These are phyloP conservation scores for Okamejei kenojei DNA, from an alignment of 2,797 vertebrate species.

Conservation along the genomic window DNA sequence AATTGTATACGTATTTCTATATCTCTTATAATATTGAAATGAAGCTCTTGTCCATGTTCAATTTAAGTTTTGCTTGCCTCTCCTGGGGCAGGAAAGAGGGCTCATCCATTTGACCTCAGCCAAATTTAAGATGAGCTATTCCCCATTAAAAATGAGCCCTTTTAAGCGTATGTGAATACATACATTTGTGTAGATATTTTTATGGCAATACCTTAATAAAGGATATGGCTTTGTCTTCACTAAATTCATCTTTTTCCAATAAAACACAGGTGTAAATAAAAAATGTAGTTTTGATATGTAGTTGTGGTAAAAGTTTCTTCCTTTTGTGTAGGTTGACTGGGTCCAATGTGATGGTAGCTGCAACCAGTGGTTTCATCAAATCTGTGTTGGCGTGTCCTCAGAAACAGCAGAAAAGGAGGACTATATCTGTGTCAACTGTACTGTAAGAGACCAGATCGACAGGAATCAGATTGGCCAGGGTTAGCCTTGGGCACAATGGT, in stretches of 20 bases:
- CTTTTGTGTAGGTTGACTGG: slow-evolving; percentile 79
- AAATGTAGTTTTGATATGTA: background rate
- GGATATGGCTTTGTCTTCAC: slow-evolving; percentile 46
- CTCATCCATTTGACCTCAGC: background rate
- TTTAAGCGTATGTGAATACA: background rate
- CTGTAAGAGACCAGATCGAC: slow-evolving; percentile 64
- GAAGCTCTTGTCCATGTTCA: background rate
- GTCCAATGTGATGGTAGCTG: slow-evolving; percentile 97
- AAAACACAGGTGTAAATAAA: background rate
- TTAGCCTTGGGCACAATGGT: slow-evolving; percentile 21
- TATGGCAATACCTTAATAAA: slow-evolving; percentile 32
- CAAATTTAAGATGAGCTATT: background rate
- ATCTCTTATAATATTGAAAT: background rate
- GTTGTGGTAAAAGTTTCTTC: background rate
- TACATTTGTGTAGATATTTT: background rate
- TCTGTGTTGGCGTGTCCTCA: slow-evolving; percentile 88
- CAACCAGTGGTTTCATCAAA: slow-evolving; percentile 98
- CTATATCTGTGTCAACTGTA: slow-evolving; percentile 88
- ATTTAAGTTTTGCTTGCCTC: background rate
- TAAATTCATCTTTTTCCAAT: slow-evolving; percentile 37
- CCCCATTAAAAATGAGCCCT: background rate
- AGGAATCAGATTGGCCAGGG: slow-evolving; percentile 54
- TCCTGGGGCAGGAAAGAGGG: no score
- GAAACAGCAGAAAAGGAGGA: slow-evolving; percentile 93
- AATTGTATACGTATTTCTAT: background rate